A percentile compares a stretch with the other conserved stretches of the same genome.
phyloP scores from a whole-genome alignment of 2,888 invertebrate species.

The Nomada ferruginata region DNA sequence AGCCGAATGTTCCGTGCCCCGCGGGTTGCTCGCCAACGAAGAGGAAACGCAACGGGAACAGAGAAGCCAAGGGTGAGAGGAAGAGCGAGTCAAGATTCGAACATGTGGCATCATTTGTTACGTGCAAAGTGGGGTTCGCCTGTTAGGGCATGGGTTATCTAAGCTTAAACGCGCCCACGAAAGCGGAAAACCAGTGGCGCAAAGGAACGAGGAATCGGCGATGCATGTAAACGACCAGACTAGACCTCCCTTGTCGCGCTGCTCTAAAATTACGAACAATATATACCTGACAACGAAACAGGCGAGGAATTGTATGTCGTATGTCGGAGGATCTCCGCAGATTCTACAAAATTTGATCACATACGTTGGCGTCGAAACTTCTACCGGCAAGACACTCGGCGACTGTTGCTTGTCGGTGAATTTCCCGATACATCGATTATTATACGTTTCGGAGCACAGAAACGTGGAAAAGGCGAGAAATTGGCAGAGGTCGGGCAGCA shows the following conservation, averaged over 20 bases:
- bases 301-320: neutral
- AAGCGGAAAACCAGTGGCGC: constrained; percentile 67
- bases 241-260: constrained; percentile 35
- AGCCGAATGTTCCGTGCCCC: constrained; percentile 63
- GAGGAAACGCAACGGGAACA: constrained; percentile 23
- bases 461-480: neutral
- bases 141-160: constrained; percentile 65
- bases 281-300: neutral
- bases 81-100: constrained; percentile 80
- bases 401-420: neutral
- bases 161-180: constrained; percentile 70
- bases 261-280: constrained; percentile 2
- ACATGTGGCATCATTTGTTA: constrained; percentile 84
- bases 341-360: neutral
- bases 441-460: neutral
- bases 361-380: no score
- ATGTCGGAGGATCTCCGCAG: neutral
- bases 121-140: constrained; percentile 72
- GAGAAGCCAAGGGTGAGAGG: constrained; percentile 25
- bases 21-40: constrained; percentile 53
- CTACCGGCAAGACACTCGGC: no score
- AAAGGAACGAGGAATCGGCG: constrained; percentile 62
- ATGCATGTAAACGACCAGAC: constrained; percentile 65
- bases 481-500: constrained; percentile 21
- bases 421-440: neutral